Base-by-base conservation (phyloP, 2,888 invertebrate species). In the Pachydiplax longipennis region DNA sequence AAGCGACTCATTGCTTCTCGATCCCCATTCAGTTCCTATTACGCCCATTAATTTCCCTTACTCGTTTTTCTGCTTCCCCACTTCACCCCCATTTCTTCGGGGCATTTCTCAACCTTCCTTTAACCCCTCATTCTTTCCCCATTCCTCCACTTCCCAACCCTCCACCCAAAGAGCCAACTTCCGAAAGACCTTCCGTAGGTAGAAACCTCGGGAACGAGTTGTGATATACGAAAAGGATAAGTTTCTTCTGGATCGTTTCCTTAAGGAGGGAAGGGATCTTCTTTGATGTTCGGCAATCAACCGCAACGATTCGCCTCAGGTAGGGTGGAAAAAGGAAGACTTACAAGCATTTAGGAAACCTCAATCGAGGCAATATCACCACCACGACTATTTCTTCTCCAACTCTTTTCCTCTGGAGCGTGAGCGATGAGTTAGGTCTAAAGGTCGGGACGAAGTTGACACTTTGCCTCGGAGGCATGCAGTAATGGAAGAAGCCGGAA, bases 231-330 rank as follows among this genome's bases (percentile, higher is more conserved):
- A 73, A 73, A 31, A 73, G 31, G 73, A 73, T 73, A 25, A 25
- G 10, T 31, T 31, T 73, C 31, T 25, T 25, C 25, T 25, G 8
- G 73, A 31, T 73, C 22, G 31, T 73, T 31, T 12, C 25, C 31
- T 6, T 73, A 73, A 73, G 25, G 25, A 65, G 22, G 65, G 65
- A 8, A 61, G 61, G 15, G n/a, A 6, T 65, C 25, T 12, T 1
- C 61, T 87, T 61, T 87, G 65, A 87, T 87, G 87, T 87, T 87
- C 87, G 61, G 87, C 87, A 87, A 87, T 87, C 87, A 65, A 65
- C 65, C 61, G 37, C 87, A 87, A 87, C 61, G 87, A 61, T 61
- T 65, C 13, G 58, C 61, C 61, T 61, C 37, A 37, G 61, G 35
- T 83, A 83, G 25, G 58, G 53, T 58, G 22, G 61, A 37, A 61